These are phyloP conservation scores for Cephus pulcher DNA, from an alignment of 2,888 invertebrate genomes.

Conservation along the genomic window DNA sequence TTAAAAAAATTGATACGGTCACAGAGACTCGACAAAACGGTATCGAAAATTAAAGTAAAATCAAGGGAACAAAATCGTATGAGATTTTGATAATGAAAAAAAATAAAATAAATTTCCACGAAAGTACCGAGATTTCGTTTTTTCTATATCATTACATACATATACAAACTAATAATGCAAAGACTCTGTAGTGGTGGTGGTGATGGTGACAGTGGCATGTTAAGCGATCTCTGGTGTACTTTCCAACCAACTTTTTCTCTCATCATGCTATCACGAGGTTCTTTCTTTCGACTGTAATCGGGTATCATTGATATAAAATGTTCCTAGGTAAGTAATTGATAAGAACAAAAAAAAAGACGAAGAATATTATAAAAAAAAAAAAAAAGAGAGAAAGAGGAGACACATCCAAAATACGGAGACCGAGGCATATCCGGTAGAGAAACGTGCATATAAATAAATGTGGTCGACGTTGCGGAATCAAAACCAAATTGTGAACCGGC, in stretches of 20 bases:
- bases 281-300: neutral
- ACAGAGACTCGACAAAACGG: neutral
- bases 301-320: constrained; percentile 8
- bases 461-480: neutral
- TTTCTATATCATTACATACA: constrained; percentile 5
- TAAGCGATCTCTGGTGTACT: constrained; percentile 40
- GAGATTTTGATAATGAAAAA: neutral
- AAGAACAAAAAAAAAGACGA: neutral
- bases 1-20: neutral
- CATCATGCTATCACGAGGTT: neutral
- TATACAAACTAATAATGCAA: constrained; percentile 8
- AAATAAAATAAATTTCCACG: neutral
- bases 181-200: constrained; percentile 51
- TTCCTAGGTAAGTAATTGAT: constrained; percentile 48
- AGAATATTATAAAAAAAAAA: no score
- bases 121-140: neutral
- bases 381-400: neutral
- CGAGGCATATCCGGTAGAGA: neutral
- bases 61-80: neutral
- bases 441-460: neutral
- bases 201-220: constrained; percentile 58
- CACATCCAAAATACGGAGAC: neutral
- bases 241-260: constrained; percentile 22
- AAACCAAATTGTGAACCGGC: neutral
- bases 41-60: neutral